Evolutionary conservation across 37 sponge, comb jelly and placozoan genomes (phyloP), one percentile per base, ranked within the genome.

Genomic region (Beroe forskalii): DNA sequence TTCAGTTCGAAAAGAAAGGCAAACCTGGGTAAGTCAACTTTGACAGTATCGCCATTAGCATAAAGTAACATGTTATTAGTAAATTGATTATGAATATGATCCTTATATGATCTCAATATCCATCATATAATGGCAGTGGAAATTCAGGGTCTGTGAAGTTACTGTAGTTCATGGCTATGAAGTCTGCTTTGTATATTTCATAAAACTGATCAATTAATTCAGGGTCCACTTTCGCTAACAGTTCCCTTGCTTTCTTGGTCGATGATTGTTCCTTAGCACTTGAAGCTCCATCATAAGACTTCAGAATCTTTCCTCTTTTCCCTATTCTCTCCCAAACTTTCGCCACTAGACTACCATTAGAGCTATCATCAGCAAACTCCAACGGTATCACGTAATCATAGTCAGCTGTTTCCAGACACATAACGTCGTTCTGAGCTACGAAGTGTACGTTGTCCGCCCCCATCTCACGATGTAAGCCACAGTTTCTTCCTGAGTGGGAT

Each of bases 1-100:
- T 80, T 22, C 86, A 80, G 1, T 80, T 80, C 22, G 86, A 80
- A 30, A 80, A 80, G 86, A 80, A 80, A 42, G 86, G 86, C 8
- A 80, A 80, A 42, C 86, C 86, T 23, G 86, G 86, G 86, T 80
- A 43, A 42, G 44, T 42, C 8, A 14, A 64, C 17, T 55, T 55
- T 55, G 9, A 55, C 9, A n/a, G 55, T 48, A 48, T 48, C 6
- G 12, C 55, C 12, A 6, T 48, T 48, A 12, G 6, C 55, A 48
- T 12, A 12, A 48, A 48, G 12, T 48, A 12, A 48, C n/a, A n/a
- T n/a, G n/a, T n/a, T n/a, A n/a, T n/a, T n/a, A n/a, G n/a, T n/a
- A n/a, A n/a, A n/a, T n/a, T n/a, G n/a, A n/a, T n/a, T n/a, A n/a
- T n/a, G n/a, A n/a, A n/a, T n/a, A n/a, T n/a, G n/a, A n/a, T n/a